Conservation (phyloP, 2,888 invertebrate genomes). For the Didymodactylos carnosus region DNA sequence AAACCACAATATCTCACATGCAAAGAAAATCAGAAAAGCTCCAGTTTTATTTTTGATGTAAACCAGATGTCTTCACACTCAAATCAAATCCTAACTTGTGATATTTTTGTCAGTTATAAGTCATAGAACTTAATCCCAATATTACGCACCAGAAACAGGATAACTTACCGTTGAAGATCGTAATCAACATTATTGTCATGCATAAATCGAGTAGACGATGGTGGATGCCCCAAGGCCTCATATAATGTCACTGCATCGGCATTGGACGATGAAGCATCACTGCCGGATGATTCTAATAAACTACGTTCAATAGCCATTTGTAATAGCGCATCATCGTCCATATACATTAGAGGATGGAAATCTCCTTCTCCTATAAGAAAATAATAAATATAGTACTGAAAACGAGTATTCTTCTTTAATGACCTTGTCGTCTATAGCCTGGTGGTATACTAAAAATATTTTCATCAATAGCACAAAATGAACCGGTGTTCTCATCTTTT, state of each 20-base stretch:
- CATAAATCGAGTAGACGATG: not conserved
- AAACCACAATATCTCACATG: too few relatives aligned
- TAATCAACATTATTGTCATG: not conserved
- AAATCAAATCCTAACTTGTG: too few relatives aligned
- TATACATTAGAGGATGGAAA: slow-evolving; percentile 7
- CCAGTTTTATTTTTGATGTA: too few relatives aligned
- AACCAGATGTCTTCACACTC: too few relatives aligned
- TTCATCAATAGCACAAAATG: slow-evolving; percentile 61
- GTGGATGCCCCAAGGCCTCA: not conserved
- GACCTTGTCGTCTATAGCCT: slow-evolving; percentile 50
- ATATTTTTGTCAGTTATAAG: too few relatives aligned
- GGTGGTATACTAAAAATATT: slow-evolving; percentile 56
- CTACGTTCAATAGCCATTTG: slow-evolving; percentile 88
- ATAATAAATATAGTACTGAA: not conserved
- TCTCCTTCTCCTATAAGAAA: not conserved
- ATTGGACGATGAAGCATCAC: too few relatives aligned
- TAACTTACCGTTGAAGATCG: not conserved
- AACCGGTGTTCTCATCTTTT: slow-evolving; percentile 36
- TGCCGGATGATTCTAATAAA: too few relatives aligned
- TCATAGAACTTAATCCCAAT: too few relatives aligned
- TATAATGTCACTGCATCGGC: slow-evolving; percentile 33
- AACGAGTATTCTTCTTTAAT: too few relatives aligned
- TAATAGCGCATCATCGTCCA: slow-evolving; percentile 62
- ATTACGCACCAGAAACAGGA: too few relatives aligned
- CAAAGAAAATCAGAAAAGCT: too few relatives aligned